These are phyloP conservation scores for Oxygymnocypris stewartii DNA, from an alignment of 2,113 vertebrate species.

Conservation along the genomic window DNA sequence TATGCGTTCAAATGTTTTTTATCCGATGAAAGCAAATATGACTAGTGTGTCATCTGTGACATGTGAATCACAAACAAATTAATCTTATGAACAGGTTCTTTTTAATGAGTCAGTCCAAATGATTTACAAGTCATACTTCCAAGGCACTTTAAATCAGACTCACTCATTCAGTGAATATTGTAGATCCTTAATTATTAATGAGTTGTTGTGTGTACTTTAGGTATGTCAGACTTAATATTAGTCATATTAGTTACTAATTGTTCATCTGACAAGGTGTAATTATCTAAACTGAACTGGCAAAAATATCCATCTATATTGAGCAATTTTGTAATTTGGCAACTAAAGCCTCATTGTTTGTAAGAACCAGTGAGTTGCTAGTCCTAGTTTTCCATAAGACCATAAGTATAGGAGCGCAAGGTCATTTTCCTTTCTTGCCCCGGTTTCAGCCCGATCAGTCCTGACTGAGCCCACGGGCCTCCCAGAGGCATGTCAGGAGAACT, in stretches of 20 bases:
- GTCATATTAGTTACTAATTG: neutral
- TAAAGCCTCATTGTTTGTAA: neutral
- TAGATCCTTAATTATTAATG: neutral
- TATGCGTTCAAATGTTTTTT: neutral
- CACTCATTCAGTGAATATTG: neutral
- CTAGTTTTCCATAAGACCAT: neutral
- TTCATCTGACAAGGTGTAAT: neutral
- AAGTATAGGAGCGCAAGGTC: neutral
- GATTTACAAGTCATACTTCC: neutral
- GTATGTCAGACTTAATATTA: neutral
- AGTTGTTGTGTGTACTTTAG: neutral
- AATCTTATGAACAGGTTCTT: neutral
- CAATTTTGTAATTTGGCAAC: neutral
- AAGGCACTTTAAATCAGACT: neutral
- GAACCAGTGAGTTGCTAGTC: neutral
- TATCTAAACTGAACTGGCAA: neutral
- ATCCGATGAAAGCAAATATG: no score
- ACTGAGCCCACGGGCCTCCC: conserved; percentile 62
- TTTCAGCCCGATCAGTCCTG: conserved; percentile 63
- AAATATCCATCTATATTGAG: neutral
- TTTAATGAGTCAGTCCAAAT: neutral
- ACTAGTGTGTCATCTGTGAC: neutral
- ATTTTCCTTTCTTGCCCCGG: conserved; percentile 52
- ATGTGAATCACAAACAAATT: neutral
- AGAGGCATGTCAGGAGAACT: conserved; percentile 46